Evolutionary conservation across 2,113 vertebrate genomes (phyloP).

Genomic region (Cyanoliseus patagonus): DNA sequence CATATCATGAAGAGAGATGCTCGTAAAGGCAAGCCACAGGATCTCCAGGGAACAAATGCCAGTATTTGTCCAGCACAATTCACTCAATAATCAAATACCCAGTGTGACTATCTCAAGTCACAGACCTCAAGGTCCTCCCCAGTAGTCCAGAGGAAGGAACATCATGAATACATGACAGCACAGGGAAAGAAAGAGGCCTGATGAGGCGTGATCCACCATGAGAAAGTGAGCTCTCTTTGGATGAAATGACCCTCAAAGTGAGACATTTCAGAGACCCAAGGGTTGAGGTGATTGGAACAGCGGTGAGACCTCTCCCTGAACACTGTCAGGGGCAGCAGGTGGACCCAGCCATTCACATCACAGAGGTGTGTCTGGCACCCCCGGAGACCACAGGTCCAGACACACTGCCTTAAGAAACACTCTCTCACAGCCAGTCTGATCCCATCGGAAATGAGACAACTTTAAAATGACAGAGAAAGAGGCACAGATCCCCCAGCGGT

Average conservation of each 20-base stretch:
- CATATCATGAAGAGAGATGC: not conserved
- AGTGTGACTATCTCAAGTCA: rapidly evolving
- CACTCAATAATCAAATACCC: not conserved
- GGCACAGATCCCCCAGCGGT: not conserved
- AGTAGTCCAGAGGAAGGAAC: not conserved
- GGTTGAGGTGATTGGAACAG: not conserved
- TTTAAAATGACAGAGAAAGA: not conserved
- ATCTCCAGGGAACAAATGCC: not conserved
- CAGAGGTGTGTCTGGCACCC: not conserved
- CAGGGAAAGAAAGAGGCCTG: not conserved
- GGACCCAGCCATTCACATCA: not conserved
- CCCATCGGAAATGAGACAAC: not conserved
- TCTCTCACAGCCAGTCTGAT: not conserved
- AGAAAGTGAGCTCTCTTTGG: not conserved
- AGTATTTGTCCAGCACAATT: not conserved
- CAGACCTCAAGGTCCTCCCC: not conserved
- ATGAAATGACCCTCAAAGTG: not conserved
- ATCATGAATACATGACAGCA: not conserved
- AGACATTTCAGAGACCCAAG: not conserved
- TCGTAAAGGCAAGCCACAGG: not conserved
- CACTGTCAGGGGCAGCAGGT: not conserved
- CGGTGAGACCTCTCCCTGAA: not conserved
- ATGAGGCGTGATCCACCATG: not conserved
- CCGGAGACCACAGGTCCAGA: not conserved
- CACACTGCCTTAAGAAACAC: not conserved